Evolutionary conservation across 2,888 invertebrate species (phyloP).

Genomic region (Andrena flavipes): DNA sequence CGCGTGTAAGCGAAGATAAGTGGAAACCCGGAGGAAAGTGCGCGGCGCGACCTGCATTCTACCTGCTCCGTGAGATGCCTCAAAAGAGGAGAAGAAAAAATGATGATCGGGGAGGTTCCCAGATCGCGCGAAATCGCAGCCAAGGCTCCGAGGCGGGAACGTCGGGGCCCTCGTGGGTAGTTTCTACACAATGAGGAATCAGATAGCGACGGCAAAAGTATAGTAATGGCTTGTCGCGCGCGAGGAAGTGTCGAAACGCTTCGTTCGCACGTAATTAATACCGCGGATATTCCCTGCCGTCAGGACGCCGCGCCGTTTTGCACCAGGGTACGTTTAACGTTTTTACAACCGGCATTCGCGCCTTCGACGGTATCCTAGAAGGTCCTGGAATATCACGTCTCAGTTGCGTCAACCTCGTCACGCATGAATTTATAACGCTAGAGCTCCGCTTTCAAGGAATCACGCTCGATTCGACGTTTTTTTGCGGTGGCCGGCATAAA

Average conservation of each 20-base stretch:
- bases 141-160: conserved; percentile 47
- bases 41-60: conserved; percentile 22
- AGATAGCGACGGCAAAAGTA: conserved; percentile 54
- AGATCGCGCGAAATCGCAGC: conserved; percentile 57
- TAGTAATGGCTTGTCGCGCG: conserved; percentile 57
- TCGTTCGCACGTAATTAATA: conserved; percentile 70
- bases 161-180: conserved; percentile 25
- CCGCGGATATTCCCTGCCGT: conserved; percentile 2
- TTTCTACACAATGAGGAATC: conserved; percentile 61
- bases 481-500: background rate
- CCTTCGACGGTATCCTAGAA: background rate
- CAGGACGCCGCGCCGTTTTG: background rate
- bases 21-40: conserved; percentile 36
- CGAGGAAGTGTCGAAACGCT: conserved; percentile 73
- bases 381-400: background rate
- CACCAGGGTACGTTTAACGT: background rate
- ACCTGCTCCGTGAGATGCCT: conserved; percentile 13
- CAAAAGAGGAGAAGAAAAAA: background rate
- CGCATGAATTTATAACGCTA: conserved; percentile 10
- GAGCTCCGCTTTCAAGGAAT: conserved; percentile 8
- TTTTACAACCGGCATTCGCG: background rate
- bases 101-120: conserved; percentile 13
- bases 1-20: background rate
- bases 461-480: conserved; percentile 7
- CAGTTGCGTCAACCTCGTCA: background rate